These are phyloP conservation scores for Coranthus polyacanthus DNA, from an alignment of 2,797 vertebrate genomes.

Conservation along the genomic window DNA sequence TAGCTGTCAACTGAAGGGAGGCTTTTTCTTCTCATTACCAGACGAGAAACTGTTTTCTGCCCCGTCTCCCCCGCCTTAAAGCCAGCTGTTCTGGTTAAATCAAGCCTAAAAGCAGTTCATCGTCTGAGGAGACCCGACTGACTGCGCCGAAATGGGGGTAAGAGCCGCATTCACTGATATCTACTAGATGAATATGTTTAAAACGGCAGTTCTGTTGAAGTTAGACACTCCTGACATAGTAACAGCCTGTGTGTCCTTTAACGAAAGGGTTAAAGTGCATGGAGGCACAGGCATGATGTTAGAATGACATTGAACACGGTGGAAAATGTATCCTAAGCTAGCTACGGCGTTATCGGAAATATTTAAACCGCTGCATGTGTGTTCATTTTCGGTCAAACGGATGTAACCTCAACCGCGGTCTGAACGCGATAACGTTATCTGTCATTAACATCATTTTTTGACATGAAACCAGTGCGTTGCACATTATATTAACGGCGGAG, in stretches of 20 bases:
- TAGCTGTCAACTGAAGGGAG: constrained; percentile 36
- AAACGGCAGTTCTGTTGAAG: not conserved
- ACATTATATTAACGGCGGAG: not conserved
- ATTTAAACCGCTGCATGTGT: not conserved
- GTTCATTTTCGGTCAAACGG: not conserved
- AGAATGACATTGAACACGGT: constrained; percentile 47
- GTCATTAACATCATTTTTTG: not conserved
- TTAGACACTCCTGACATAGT: not conserved
- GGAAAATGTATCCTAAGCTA: not conserved
- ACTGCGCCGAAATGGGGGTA: constrained; percentile 84
- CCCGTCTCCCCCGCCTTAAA: constrained; percentile 25
- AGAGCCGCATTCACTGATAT: constrained; percentile 30
- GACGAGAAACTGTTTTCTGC: constrained; percentile 2
- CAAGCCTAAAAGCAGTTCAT: constrained; percentile 40
- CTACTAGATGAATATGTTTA: not conserved
- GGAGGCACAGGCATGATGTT: constrained; percentile 24
- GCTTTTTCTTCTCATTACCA: constrained; percentile 19
- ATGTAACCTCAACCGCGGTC: not conserved
- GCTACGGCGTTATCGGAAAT: not conserved
- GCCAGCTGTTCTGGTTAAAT: constrained; percentile 51
- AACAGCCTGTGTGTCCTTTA: not conserved
- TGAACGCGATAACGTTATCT: not conserved
- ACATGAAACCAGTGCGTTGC: not conserved
- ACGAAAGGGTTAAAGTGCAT: constrained; percentile 27
- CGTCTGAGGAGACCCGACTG: constrained; percentile 68